These are phyloP conservation scores for Perizoma flavofasciatum DNA, from an alignment of 2,888 invertebrate species.

Conservation along the genomic window DNA sequence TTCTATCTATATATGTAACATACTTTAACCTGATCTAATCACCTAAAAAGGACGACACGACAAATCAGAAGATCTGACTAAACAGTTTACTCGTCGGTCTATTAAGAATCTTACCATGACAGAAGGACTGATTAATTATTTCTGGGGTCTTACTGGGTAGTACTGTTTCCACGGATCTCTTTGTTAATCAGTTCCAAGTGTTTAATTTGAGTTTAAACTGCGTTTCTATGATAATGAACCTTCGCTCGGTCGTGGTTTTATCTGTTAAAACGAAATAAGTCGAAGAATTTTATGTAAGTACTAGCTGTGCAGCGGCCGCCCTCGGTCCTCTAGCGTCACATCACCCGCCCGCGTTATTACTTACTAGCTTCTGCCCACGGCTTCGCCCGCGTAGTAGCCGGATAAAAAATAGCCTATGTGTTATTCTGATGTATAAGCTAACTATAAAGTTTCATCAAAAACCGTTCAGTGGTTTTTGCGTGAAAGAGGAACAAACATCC, in stretches of 20 bases:
- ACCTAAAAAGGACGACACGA: too few relatives aligned
- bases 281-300: neutral
- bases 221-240: slow-evolving; percentile 18
- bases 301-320: too few relatives aligned
- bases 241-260: neutral
- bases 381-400: too few relatives aligned
- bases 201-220: slow-evolving; percentile 18
- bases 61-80: neutral
- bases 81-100: slow-evolving; percentile 9
- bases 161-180: slow-evolving; percentile 5
- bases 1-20: neutral
- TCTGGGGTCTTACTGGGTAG: slow-evolving; percentile 16
- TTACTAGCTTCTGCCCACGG: too few relatives aligned
- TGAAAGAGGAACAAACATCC: too few relatives aligned
- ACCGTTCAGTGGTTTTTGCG: too few relatives aligned
- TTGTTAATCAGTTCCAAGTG: slow-evolving; percentile 24
- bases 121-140: slow-evolving; percentile 32
- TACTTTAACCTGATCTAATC: neutral
- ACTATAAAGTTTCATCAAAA: too few relatives aligned
- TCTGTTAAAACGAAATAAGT: slow-evolving; percentile 1
- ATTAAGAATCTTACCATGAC: slow-evolving; percentile 3
- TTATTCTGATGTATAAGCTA: too few relatives aligned
- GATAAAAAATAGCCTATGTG: too few relatives aligned
- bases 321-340: too few relatives aligned
- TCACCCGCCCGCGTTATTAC: too few relatives aligned